Percentiles rank a stretch among this genome's conserved stretches.
Evolutionary conservation across 2,113 vertebrate species (phyloP).

Genomic region (Pluvianellus socialis): DNA sequence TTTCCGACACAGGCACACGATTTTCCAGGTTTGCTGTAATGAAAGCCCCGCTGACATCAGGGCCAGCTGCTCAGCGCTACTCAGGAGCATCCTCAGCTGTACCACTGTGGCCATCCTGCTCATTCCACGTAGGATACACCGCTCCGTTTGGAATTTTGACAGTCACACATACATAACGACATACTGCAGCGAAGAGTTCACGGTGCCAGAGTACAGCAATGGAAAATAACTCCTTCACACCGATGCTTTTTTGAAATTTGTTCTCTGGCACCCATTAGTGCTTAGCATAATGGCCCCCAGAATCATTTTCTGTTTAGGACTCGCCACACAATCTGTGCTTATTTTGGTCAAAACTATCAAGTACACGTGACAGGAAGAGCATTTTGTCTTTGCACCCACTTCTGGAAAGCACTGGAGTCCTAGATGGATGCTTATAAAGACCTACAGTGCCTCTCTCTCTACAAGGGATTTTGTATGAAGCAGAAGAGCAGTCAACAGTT

Average conservation of each 20-base stretch:
- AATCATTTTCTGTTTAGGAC: background rate
- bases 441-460: background rate
- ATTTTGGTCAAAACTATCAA: background rate
- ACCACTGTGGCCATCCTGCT: background rate
- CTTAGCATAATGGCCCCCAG: background rate
- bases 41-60: background rate
- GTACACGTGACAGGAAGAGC: background rate
- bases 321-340: background rate
- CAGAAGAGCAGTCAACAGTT: background rate
- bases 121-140: background rate
- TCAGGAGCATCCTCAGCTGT: background rate
- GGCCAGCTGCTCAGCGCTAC: background rate
- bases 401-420: background rate
- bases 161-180: fast-evolving
- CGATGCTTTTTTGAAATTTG: background rate
- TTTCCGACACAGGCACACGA: background rate
- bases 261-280: background rate
- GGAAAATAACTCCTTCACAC: background rate
- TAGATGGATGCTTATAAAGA: background rate
- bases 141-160: background rate
- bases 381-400: background rate
- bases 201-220: background rate
- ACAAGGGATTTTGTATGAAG: fast-evolving
- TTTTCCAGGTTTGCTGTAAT: background rate
- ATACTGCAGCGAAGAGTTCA: background rate